Percentiles rank a stretch among this genome's conserved stretches.
phyloP scores from a whole-genome alignment of 2,888 invertebrate genomes.

The Ophioninae sp. region DNA sequence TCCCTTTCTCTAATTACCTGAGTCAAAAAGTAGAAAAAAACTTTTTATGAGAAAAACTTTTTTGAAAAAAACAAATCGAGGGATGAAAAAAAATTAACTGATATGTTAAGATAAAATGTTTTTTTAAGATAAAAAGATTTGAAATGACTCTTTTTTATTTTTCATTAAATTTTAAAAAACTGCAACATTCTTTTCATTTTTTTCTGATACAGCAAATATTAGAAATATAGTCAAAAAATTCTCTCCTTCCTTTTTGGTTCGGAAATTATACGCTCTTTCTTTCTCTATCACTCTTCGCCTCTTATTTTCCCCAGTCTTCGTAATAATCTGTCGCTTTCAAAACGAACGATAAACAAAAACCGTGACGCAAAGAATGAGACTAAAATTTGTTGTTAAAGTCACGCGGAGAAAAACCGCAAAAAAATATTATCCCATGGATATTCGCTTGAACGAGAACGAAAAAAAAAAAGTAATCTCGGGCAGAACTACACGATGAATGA shows the following conservation, averaged over 20 bases:
- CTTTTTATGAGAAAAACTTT: too few species aligned
- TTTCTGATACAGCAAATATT: too few species aligned
- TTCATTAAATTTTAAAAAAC: too few species aligned
- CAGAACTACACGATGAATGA: constrained; percentile 18
- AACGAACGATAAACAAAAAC: constrained; percentile 1
- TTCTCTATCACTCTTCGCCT: constrained; percentile 11
- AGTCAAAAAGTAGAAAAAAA: too few species aligned
- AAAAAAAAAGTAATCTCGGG: constrained; percentile 43
- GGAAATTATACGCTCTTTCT: background rate
- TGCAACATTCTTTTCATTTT: too few species aligned
- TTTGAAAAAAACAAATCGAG: too few species aligned
- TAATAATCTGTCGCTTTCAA: constrained; percentile 16
- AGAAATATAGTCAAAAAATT: too few species aligned
- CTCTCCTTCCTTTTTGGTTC: background rate
- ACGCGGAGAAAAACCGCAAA: background rate
- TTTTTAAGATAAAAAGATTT: too few species aligned
- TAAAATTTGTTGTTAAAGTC: constrained; percentile 6
- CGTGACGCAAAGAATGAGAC: constrained; percentile 22
- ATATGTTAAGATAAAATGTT: too few species aligned
- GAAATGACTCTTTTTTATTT: too few species aligned
- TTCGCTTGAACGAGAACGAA: constrained; percentile 23
- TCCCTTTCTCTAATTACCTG: too few species aligned
- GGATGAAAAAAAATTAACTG: too few species aligned
- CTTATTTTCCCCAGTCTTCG: constrained; percentile 4
- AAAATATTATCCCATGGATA: constrained; percentile 38